Conservation (phyloP, 2,113 vertebrate genomes). For the human region GRCh38 chr2:48731501-48732000, state of each 20-base stretch:
- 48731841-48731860: not conserved
- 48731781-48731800: not conserved
- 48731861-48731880: not conserved
- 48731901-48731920: not conserved
- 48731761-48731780: conserved; percentile 22
- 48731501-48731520: not conserved
- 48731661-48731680: not conserved
- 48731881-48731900: not conserved
- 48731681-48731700: not conserved
- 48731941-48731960: not conserved
- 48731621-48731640: not conserved
- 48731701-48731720: not conserved
- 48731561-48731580: not conserved
- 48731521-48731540: not conserved
- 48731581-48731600: not conserved
- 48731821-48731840: not conserved
- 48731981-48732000: not conserved
- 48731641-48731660: not conserved
- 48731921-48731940: not conserved
- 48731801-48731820: not conserved
- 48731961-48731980: not conserved
- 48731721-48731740: not conserved
- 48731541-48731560: not conserved
- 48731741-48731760: not conserved
- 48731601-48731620: not conserved